phyloP scores from a whole-genome alignment of 2,113 vertebrate genomes.

The Cryptomyrus ogoouensis region DNA sequence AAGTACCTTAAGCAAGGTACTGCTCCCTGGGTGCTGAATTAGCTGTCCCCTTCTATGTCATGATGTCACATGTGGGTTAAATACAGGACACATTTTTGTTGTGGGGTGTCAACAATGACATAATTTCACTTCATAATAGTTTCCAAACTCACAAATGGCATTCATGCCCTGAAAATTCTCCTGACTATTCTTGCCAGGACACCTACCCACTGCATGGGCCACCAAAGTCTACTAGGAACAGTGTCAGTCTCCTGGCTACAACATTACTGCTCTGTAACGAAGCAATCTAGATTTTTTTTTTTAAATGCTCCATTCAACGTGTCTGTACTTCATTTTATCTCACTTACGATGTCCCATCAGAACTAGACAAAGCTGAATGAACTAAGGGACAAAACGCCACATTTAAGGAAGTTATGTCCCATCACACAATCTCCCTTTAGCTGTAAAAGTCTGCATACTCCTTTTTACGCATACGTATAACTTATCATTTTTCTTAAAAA shows the following conservation, averaged over 20 bases:
- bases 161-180: neutral
- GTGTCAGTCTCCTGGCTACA: neutral
- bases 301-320: neutral
- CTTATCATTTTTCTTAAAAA: constrained; percentile 10
- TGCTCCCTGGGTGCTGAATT: too few species aligned
- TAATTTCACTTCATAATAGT: neutral
- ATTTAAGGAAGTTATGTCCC: neutral
- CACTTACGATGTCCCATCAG: neutral
- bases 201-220: neutral
- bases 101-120: too few species aligned
- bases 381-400: neutral
- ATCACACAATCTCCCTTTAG: neutral
- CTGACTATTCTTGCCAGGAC: neutral
- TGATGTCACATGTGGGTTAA: too few species aligned
- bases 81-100: too few species aligned
- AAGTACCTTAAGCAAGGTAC: too few species aligned
- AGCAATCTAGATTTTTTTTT: neutral
- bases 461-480: neutral
- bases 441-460: constrained; percentile 2
- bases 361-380: neutral
- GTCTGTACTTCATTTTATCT: neutral
- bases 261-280: neutral
- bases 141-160: neutral
- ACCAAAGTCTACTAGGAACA: neutral
- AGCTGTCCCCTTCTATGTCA: too few species aligned